These are phyloP conservation scores for Heterohyrax brucei DNA, from an alignment of 2,797 vertebrate species.

Conservation along the genomic window DNA sequence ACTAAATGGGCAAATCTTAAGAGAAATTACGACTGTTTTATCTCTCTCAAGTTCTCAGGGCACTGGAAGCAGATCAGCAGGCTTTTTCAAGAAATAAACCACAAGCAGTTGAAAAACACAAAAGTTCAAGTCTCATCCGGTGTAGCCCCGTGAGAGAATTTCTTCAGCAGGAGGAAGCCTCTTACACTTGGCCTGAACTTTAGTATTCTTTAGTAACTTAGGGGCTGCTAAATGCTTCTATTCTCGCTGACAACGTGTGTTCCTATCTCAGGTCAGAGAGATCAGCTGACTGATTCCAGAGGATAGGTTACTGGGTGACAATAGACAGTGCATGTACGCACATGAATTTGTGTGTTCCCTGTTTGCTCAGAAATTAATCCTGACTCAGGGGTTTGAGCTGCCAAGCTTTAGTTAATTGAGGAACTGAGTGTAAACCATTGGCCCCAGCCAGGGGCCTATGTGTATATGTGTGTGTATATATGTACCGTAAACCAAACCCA, in stretches of 20 bases:
- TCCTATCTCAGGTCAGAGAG: conserved; percentile 45
- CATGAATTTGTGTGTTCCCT: background rate
- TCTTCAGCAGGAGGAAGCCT: conserved; percentile 70
- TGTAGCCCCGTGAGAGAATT: conserved; percentile 76
- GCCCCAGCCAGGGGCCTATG: background rate
- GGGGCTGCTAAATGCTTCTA: conserved; percentile 25
- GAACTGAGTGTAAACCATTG: no score
- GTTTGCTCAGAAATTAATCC: no score
- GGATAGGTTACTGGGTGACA: background rate
- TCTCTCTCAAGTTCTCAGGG: background rate
- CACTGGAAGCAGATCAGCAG: conserved; percentile 50
- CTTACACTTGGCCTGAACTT: conserved; percentile 72
- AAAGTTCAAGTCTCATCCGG: conserved; percentile 81
- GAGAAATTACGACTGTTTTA: background rate
- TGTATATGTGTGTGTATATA: background rate
- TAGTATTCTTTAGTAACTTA: background rate
- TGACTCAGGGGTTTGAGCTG: no score
- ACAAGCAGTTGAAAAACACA: conserved; percentile 76
- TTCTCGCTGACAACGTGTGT: conserved; percentile 6
- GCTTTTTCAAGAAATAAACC: conserved; percentile 82
- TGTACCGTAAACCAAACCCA: background rate
- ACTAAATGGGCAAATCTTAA: conserved; percentile 32
- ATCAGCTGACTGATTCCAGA: background rate
- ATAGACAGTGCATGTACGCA: background rate
- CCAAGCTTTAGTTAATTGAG: no score